Evolutionary conservation across 2,113 vertebrate species (phyloP), one percentile per base, ranked within the genome.

Genomic region (Cyprinodon brontotheroides): DNA sequence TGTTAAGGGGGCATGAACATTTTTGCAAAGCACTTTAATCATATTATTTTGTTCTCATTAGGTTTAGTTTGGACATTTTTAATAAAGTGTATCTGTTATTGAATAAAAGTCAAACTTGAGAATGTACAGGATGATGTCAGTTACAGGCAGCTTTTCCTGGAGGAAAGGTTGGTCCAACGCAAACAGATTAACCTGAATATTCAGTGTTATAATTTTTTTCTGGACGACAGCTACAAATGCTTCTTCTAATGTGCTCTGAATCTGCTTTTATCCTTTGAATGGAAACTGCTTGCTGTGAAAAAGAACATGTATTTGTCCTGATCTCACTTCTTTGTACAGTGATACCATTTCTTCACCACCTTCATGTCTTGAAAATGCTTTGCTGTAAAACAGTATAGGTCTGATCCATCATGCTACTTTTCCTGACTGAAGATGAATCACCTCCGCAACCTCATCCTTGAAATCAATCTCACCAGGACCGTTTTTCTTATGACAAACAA

Each of bases 51-150:
- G 53, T 72, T 1, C 65, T 29, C 47, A 15, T 11, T 4, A 20
- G 2, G 47, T 68, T 80, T 81, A 36, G n/a, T 77, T 79, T 77
- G 57, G n/a, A 71, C 74, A 68, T 61, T 15, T 75, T 79, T 50
- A 73, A 76, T 36, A 81, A 74, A 40, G 12, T 61, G 37, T 50
- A 6, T 61, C 14, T 61, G 67, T 70, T 68, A 75, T 78, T n/a
- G 61, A 81, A 76, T 86, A 37, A 68, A 60, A 68, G 48, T 70
- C n/a, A 73, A 83, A 85, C 82, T 80, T 77, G 77, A 84, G 71
- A 86, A 85, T 72, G 83, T 87, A 90, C 78, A 71, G 70, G 76
- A 78, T 80, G 82, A 82, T 86, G 84, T 87, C 84, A 88, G 76
- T 80, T 6, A 72, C 60, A 66, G 59, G 65, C 79, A 73, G 79